Base-by-base conservation (phyloP, 2,888 invertebrate species). In the Barypeithes pellucidus region DNA sequence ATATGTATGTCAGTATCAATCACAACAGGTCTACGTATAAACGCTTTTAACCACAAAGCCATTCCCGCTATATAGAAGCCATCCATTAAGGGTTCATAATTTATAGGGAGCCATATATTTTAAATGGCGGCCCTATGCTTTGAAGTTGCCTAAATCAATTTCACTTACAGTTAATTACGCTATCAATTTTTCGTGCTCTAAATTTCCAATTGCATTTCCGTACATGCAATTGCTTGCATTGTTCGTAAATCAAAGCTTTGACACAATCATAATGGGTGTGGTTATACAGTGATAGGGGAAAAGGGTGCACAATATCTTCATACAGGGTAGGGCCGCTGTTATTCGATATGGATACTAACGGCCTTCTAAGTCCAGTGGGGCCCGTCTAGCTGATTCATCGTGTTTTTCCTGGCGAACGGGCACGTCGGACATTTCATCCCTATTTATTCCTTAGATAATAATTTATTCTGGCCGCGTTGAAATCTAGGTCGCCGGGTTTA, bases 111-210 rank as follows among this genome's bases (percentile, higher is more conserved):
- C 52, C 36, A 59, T 39, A 29, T 59, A 59, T 36, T 39, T 39
- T 18, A 59, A 59, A 59, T 59, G 39, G 59, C 59, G 1, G 1
- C 29, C 39, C 41, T 39, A 41, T 22, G 60, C 22, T 57, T 33
- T 18, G 33, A 33, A 33, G 54, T 14, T 57, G 16, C 33, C 33
- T 24, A 33, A 33, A 29, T 57, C 16, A 18, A 57, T 33, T 57
- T 33, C 16, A 52, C 57, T 54, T 57, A 54, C 59, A 59, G 29
- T 67, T 59, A 67, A 67, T 67, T 59, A 47, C 3, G 29, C 59
- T 57, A 67, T 67, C 33, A 45, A 29, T 67, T 59, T 67, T 67
- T 67, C 67, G 47, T 67, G 57, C 36, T 45, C 41, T 12, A 54
- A 66, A 63, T 47, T 54, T 52, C 14, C 22, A 41, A 63, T 47